phyloP scores from a whole-genome alignment of 2,113 vertebrate genomes.

The Rhabdomys dilectus region DNA sequence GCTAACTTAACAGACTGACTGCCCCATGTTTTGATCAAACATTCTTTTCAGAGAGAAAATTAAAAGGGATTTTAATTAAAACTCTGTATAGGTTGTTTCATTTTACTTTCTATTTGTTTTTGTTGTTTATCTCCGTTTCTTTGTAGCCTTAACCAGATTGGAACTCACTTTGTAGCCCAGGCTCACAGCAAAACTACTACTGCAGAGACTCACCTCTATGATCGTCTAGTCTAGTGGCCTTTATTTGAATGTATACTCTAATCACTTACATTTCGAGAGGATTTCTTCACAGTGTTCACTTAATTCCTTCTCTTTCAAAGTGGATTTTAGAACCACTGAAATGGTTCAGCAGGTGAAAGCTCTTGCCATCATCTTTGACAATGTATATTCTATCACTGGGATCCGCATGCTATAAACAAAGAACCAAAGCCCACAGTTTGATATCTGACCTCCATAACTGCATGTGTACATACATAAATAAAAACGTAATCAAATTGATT shows the following conservation, averaged over 20 bases:
- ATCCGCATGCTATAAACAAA: neutral
- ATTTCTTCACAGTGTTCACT: no score
- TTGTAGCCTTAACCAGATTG: neutral
- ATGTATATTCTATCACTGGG: neutral
- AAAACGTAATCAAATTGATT: no score
- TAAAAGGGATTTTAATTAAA: neutral
- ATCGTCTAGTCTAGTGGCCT: neutral
- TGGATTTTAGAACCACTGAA: neutral
- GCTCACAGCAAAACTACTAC: neutral
- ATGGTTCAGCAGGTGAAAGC: neutral
- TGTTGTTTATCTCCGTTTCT: neutral
- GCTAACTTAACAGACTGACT: neutral
- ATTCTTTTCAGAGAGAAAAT: neutral
- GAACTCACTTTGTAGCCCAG: neutral
- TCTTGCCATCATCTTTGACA: neutral
- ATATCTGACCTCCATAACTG: neutral
- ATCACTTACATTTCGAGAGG: neutral
- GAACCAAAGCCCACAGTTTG: neutral
- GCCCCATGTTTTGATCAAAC: conserved; percentile 33
- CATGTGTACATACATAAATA: no score
- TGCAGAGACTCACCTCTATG: no score
- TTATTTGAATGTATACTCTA: neutral
- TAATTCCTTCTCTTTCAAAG: neutral
- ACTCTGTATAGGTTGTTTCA: neutral
- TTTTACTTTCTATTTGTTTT: neutral